A percentile compares a stretch with the other conserved stretches of the same genome.
Conservation (phyloP, 2,797 vertebrate species). For the Kryptopterus vitreolus region DNA sequence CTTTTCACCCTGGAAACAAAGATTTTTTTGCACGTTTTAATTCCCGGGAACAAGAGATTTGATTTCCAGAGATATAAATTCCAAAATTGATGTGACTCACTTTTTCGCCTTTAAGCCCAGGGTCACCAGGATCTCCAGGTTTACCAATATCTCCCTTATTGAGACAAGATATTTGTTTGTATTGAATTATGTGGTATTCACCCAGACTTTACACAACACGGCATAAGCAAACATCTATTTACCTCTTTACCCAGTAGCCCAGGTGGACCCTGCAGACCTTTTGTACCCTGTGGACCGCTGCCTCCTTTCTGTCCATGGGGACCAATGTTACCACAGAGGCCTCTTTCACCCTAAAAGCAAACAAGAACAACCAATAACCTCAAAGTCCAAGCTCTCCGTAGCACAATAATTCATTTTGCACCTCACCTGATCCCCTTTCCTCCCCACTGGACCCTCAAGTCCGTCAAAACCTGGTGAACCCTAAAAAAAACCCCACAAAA, state of each 20-base stretch:
- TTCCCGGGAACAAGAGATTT: too few species aligned
- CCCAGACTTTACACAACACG: background rate
- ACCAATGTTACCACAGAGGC: conserved; percentile 67
- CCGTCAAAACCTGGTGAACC: conserved; percentile 73
- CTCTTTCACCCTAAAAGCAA: conserved; percentile 70
- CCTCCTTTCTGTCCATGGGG: conserved; percentile 62
- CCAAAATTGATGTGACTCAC: conserved; percentile 50
- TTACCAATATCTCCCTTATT: conserved; percentile 71
- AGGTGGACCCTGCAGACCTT: conserved; percentile 70
- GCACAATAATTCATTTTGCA: conserved; percentile 9
- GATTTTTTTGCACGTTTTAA: too few species aligned
- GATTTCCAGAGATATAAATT: background rate
- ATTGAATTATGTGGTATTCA: background rate
- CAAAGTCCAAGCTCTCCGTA: background rate
- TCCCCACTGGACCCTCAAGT: conserved; percentile 72
- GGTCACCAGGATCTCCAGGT: conserved; percentile 67
- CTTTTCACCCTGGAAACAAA: conserved; percentile 73
- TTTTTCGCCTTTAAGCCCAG: conserved; percentile 71
- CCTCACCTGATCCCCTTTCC: conserved; percentile 83
- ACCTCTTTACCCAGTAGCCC: conserved; percentile 75
- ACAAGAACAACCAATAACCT: background rate
- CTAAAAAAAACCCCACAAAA: conserved; percentile 61
- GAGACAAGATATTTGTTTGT: background rate
- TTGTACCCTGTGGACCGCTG: conserved; percentile 65
- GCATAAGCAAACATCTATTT: background rate